Conservation (phyloP, 2,113 vertebrate genomes). For the Eclectus roratus region DNA sequence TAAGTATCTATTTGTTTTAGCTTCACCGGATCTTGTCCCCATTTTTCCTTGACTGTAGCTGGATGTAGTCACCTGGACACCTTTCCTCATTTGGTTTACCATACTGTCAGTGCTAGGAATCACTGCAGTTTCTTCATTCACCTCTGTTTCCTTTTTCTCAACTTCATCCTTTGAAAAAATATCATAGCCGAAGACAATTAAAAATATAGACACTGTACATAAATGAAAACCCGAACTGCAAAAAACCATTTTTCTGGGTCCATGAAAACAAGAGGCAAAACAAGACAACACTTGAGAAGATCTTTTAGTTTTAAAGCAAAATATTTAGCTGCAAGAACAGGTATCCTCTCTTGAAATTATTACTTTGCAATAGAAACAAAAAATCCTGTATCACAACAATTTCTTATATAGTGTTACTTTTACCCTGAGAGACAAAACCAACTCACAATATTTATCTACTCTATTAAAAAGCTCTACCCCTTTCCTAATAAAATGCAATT, state of each 20-base stretch:
- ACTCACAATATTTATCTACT: not conserved
- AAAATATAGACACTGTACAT: not conserved
- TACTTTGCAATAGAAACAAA: not conserved
- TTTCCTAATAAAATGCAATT: not conserved
- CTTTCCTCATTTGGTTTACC: conserved; percentile 73
- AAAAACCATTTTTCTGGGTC: not conserved
- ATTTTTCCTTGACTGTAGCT: conserved; percentile 59
- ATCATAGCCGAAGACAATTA: conserved; percentile 33
- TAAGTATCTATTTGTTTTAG: conserved; percentile 64
- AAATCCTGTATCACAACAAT: not conserved
- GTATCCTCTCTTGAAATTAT: not conserved
- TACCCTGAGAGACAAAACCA: not conserved
- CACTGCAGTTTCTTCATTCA: conserved; percentile 57
- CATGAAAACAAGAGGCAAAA: not conserved
- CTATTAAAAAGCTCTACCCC: not conserved
- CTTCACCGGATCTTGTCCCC: conserved; percentile 49
- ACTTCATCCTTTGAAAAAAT: conserved; percentile 75
- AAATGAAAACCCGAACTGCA: not conserved
- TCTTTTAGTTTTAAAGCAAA: not conserved
- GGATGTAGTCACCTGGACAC: conserved; percentile 68
- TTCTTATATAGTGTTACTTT: not conserved
- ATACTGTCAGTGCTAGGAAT: conserved; percentile 63
- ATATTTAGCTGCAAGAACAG: not conserved
- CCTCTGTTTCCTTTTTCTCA: conserved; percentile 55
- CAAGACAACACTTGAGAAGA: not conserved